Percentiles rank a stretch among this genome's conserved stretches.
phyloP scores from a whole-genome alignment of 2,888 invertebrate genomes.

The Lissonota sp. region DNA sequence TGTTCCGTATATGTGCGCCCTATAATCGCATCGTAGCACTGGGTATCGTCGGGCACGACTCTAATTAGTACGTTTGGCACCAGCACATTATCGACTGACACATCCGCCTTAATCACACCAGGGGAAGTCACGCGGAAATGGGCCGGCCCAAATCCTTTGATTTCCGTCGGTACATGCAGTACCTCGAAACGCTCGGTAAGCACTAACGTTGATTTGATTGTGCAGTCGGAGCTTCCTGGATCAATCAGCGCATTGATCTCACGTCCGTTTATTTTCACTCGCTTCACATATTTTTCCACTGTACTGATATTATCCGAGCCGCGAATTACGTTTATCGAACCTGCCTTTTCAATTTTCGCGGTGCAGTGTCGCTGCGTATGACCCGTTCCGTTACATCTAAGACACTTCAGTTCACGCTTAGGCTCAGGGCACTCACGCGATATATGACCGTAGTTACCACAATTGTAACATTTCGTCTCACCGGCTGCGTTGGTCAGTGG shows the following conservation, averaged over 20 bases:
- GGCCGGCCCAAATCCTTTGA: constrained; percentile 28
- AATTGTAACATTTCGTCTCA: constrained; percentile 27
- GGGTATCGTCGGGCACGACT: constrained; percentile 30
- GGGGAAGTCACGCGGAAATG: constrained; percentile 8
- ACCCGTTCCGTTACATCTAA: neutral
- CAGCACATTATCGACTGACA: constrained; percentile 8
- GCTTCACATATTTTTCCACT: constrained; percentile 2
- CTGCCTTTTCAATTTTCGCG: neutral
- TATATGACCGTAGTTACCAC: constrained; percentile 28
- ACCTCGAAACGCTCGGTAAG: neutral
- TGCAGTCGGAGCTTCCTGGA: constrained; percentile 9
- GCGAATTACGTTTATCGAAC: neutral
- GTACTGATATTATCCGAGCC: neutral
- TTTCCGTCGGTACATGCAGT: neutral
- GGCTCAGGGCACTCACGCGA: neutral
- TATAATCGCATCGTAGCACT: constrained; percentile 21
- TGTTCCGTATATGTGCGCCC: constrained; percentile 36
- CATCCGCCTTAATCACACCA: neutral
- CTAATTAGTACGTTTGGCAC: constrained; percentile 13
- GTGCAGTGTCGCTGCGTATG: constrained; percentile 30
- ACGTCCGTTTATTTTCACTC: neutral
- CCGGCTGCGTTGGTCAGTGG: constrained; percentile 8
- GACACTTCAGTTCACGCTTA: constrained; percentile 21
- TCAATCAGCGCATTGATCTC: constrained; percentile 6
- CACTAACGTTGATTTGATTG: constrained; percentile 20